These are phyloP conservation scores for Dasysyrphus tricinctus DNA, from an alignment of 2,888 invertebrate genomes.

Conservation along the genomic window DNA sequence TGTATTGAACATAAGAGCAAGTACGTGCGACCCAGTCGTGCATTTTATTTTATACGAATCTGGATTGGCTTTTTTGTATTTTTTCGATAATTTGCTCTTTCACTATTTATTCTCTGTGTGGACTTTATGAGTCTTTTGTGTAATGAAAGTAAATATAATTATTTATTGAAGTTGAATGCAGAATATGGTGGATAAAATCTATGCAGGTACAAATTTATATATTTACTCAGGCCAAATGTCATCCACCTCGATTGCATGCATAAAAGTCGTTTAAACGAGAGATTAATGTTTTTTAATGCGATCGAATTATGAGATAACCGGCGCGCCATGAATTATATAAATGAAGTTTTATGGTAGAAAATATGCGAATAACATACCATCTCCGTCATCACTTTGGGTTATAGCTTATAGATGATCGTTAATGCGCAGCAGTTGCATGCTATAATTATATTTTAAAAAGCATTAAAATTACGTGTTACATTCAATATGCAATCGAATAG, in stretches of 20 bases:
- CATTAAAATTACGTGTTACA: conserved; percentile 14
- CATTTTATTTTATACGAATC: background rate
- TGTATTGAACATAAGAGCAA: too few relatives aligned
- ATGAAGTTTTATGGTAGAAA: background rate
- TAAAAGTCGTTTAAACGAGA: conserved; percentile 12
- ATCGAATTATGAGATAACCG: conserved; percentile 22
- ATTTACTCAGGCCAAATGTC: conserved; percentile 67
- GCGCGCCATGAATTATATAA: conserved; percentile 28
- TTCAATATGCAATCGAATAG: background rate
- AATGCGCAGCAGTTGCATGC: conserved; percentile 15
- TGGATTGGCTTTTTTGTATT: conserved; percentile 11
- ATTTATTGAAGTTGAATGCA: background rate
- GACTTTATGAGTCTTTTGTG: conserved; percentile 33
- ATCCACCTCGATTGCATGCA: conserved; percentile 59
- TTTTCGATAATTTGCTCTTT: conserved; percentile 64
- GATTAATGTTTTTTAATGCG: conserved; percentile 4
- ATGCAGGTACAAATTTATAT: conserved; percentile 21
- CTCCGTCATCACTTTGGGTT: background rate
- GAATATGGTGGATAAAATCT: background rate
- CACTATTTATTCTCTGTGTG: conserved; percentile 60
- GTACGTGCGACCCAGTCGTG: too few relatives aligned
- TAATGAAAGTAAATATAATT: conserved; percentile 63
- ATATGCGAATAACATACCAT: conserved; percentile 24
- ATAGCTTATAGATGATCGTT: background rate
- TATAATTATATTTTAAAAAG: background rate